Base-by-base conservation (phyloP, 2,797 vertebrate genomes). In the Chiroxiphia lanceolata region DNA sequence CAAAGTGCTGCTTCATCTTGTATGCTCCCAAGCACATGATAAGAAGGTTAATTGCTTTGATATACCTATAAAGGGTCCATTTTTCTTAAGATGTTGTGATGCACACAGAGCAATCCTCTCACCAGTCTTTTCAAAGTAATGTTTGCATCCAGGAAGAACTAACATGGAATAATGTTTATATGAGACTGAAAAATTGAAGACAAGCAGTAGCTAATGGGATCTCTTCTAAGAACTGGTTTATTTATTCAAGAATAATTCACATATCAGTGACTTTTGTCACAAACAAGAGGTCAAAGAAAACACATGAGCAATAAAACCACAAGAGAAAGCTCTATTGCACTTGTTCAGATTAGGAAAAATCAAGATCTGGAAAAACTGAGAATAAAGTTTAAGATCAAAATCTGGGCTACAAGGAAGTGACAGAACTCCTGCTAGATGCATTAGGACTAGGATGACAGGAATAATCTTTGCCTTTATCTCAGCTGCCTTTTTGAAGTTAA, bases 31-130 rank as follows among this genome's bases (percentile, higher is more conserved):
- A 96, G 83, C 91, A 94, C 81, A 92, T 57, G 93, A 84, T 78
- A 90, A 94, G 72, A 97, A 97, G 95, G 87, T 97, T 97, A 96
- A 96, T 96, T 97, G 84, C 83, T 94, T 85, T 96, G 88, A 89
- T 96, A 94, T 80, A 89, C 9, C 33, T 76, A 65, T 94, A 93
- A 95, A 89, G 51, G 56, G 60, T 70, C 63, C 83, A 23, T 84
- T 95, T 94, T 90, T 25, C 71, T 95, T 74, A 63, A 90, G 79
- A 87, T 74, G 60, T 86, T 93, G 93, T n/a, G 79, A 61, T 60
- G 63, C 11, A 90, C 53, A 74, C 64, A 92, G 44, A 78, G 42
- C 33, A 90, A 44, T 71, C 45, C 56, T 22, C 18, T 57, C 72
- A 26, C 6, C 2, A 11, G 59, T 74, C 83, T 90, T 94, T 94